Conservation (phyloP, 2,888 invertebrate species). For the Cantharis rustica region DNA sequence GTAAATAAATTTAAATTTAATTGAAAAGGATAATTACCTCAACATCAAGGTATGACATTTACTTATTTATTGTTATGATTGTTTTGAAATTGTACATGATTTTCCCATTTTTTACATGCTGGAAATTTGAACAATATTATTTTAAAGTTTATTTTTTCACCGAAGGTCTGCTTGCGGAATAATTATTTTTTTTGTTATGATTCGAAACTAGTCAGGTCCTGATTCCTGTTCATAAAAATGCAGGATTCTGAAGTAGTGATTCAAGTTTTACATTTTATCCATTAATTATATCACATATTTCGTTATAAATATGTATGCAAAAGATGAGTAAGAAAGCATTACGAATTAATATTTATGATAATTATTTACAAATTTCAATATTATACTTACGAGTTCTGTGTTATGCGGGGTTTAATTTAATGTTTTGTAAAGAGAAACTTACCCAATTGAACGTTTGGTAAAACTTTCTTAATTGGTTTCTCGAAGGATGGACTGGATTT, state of each 20-base stretch:
- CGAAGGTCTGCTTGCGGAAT: neutral
- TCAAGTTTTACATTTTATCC: neutral
- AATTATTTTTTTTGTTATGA: neutral
- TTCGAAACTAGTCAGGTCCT: neutral
- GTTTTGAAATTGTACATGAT: neutral
- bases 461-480: neutral
- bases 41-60: neutral
- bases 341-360: neutral
- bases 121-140: neutral
- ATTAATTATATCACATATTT: neutral
- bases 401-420: neutral
- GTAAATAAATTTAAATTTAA: neutral
- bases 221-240: neutral
- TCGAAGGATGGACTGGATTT: neutral
- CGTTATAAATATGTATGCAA: neutral
- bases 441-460: neutral
- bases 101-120: neutral
- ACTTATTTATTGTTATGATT: neutral
- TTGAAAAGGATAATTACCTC: neutral
- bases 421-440: neutral
- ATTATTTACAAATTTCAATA: neutral
- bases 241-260: neutral
- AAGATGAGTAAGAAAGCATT: neutral
- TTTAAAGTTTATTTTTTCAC: neutral
- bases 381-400: neutral